Evolutionary conservation across 2,797 vertebrate genomes (phyloP).

Genomic region (Coilia nasus): DNA sequence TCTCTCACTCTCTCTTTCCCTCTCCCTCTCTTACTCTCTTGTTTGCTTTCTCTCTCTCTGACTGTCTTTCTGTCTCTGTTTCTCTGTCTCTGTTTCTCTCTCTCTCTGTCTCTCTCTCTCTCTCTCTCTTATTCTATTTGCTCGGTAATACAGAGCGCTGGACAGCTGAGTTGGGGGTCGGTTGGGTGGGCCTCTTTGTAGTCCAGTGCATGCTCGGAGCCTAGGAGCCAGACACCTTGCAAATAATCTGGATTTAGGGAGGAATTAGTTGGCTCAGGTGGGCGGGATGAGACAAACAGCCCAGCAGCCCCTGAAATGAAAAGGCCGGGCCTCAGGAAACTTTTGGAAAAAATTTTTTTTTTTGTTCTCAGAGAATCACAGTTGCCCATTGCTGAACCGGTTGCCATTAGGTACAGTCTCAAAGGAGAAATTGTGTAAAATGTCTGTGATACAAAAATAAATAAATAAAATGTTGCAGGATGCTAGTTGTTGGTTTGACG

Average conservation of each 20-base stretch:
- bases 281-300: constrained; percentile 60
- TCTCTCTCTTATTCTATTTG: constrained; percentile 56
- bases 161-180: constrained; percentile 32
- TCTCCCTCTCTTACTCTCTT: constrained; percentile 12
- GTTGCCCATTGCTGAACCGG: constrained; percentile 56
- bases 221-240: constrained; percentile 62
- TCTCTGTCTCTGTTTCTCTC: constrained; percentile 20
- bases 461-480: background rate
- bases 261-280: constrained; percentile 74
- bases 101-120: constrained; percentile 48
- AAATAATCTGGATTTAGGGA: constrained; percentile 68
- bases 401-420: constrained; percentile 36
- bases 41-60: constrained; percentile 60
- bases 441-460: constrained; percentile 17
- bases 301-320: constrained; percentile 62
- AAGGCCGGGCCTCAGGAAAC: constrained; percentile 62
- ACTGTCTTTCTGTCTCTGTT: constrained; percentile 8
- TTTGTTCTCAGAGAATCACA: constrained; percentile 63
- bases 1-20: constrained; percentile 43
- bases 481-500: background rate
- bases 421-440: constrained; percentile 51
- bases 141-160: constrained; percentile 41
- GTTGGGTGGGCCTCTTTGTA: constrained; percentile 52
- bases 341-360: constrained; percentile 51
- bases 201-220: constrained; percentile 52